A percentile compares a stretch with the other conserved stretches of the same genome.
phyloP scores from a whole-genome alignment of 2,888 invertebrate species.

The Azorinus chamasolen region DNA sequence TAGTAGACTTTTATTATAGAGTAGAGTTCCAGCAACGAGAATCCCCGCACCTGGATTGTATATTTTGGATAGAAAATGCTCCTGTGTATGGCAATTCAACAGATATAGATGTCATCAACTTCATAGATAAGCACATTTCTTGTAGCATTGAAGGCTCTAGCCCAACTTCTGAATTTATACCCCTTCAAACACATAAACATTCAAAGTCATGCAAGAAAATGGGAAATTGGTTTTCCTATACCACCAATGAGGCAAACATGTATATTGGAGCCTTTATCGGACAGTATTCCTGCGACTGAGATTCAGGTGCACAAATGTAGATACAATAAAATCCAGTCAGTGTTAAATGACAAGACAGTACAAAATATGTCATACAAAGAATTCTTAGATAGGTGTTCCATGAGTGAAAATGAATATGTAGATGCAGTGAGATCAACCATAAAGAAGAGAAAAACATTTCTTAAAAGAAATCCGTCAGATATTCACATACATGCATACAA shows the following conservation, averaged over 20 bases:
- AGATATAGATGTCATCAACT: slow-evolving; percentile 26
- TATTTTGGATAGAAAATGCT: slow-evolving; percentile 37
- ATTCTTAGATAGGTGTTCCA: slow-evolving; percentile 30
- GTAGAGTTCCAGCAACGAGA: slow-evolving; percentile 42
- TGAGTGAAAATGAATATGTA: slow-evolving; percentile 15
- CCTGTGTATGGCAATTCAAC: slow-evolving; percentile 16
- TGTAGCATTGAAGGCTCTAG: slow-evolving; percentile 7
- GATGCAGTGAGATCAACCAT: slow-evolving; percentile 44
- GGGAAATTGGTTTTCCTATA: slow-evolving; percentile 44
- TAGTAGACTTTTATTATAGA: slow-evolving; percentile 22
- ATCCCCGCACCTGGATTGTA: slow-evolving; percentile 29
- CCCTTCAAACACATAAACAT: slow-evolving; percentile 27
- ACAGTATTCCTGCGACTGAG: slow-evolving; percentile 10
- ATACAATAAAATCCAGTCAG: slow-evolving; percentile 24
- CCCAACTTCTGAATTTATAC: slow-evolving; percentile 14
- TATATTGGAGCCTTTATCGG: slow-evolving; percentile 41
- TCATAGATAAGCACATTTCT: slow-evolving; percentile 23
- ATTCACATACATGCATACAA: slow-evolving; percentile 52
- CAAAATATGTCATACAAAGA: background rate
- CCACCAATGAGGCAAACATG: slow-evolving; percentile 53
- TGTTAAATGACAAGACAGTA: background rate
- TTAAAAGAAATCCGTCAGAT: slow-evolving; percentile 7
- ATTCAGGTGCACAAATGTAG: slow-evolving; percentile 1
- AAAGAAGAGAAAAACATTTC: slow-evolving; percentile 37
- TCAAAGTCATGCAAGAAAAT: slow-evolving; percentile 32